Evolutionary conservation across 2,888 invertebrate genomes (phyloP).

Genomic region (Harmothoe impar): DNA sequence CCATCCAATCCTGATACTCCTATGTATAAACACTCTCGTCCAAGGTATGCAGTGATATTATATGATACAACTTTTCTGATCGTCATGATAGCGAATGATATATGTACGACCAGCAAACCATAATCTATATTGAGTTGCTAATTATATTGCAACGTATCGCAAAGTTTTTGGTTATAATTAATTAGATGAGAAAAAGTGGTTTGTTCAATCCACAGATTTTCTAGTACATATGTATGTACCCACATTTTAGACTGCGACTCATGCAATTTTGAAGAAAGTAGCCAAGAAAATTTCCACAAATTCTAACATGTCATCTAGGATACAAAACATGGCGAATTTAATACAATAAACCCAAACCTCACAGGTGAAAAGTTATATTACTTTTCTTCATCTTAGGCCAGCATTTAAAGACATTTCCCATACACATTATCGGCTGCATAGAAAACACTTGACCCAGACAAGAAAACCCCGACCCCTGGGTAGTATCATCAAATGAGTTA

Average conservation of each 20-base stretch:
- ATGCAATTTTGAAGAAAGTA: too few species aligned
- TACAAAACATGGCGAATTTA: too few species aligned
- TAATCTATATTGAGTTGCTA: background rate
- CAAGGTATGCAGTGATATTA: slow-evolving; percentile 4
- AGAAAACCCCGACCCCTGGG: too few species aligned
- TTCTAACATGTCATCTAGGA: background rate
- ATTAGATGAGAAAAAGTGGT: slow-evolving; percentile 28
- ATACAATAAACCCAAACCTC: too few species aligned
- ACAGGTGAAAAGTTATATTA: too few species aligned
- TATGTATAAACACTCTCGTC: background rate
- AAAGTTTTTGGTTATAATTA: slow-evolving; percentile 6
- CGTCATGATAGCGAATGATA: background rate
- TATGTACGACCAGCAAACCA: background rate
- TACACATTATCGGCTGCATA: too few species aligned
- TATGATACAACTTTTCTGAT: background rate
- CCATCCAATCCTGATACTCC: background rate
- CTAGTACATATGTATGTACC: background rate
- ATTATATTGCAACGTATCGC: background rate
- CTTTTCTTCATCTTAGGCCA: too few species aligned
- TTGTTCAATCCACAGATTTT: background rate
- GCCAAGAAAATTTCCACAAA: background rate
- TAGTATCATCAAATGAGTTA: too few species aligned
- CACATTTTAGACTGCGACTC: too few species aligned
- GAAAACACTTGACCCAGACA: too few species aligned
- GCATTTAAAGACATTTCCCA: too few species aligned